Conservation (phyloP, 2,113 vertebrate genomes). For the Taxidea taxus region DNA sequence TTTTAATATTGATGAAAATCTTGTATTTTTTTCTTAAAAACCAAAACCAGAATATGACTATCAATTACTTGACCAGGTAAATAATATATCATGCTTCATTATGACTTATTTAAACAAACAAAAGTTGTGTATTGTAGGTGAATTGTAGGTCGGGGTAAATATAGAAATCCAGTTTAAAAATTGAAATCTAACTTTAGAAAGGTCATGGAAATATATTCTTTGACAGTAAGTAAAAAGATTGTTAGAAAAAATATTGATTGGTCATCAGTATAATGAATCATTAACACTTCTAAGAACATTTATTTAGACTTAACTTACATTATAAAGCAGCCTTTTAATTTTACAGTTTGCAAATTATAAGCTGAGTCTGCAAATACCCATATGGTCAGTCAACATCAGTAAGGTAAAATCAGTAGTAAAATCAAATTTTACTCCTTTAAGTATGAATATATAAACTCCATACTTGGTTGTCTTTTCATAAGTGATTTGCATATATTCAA, state of each 20-base stretch:
- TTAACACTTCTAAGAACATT: neutral
- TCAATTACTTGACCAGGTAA: neutral
- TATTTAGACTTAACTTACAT: neutral
- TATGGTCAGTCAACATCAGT: neutral
- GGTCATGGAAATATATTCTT: neutral
- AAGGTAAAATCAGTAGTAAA: neutral
- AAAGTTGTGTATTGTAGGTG: neutral
- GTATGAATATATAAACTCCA: neutral
- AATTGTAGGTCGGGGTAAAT: rapidly evolving
- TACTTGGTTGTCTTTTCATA: neutral
- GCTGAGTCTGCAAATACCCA: neutral
- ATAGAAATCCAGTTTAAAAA: slow-evolving; percentile 14
- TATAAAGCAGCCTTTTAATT: neutral
- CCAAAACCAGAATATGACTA: neutral
- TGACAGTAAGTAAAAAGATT: neutral
- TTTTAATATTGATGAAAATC: slow-evolving; percentile 17
- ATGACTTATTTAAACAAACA: neutral
- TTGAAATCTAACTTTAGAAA: neutral
- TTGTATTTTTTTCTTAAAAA: slow-evolving; percentile 30
- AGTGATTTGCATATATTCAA: neutral
- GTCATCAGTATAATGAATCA: neutral
- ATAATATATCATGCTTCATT: neutral
- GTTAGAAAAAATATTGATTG: neutral
- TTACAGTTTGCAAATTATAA: slow-evolving; percentile 4
- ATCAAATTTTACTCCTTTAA: neutral